Conservation (phyloP, 2,113 vertebrate species). For the Larimichthys polyactis region DNA sequence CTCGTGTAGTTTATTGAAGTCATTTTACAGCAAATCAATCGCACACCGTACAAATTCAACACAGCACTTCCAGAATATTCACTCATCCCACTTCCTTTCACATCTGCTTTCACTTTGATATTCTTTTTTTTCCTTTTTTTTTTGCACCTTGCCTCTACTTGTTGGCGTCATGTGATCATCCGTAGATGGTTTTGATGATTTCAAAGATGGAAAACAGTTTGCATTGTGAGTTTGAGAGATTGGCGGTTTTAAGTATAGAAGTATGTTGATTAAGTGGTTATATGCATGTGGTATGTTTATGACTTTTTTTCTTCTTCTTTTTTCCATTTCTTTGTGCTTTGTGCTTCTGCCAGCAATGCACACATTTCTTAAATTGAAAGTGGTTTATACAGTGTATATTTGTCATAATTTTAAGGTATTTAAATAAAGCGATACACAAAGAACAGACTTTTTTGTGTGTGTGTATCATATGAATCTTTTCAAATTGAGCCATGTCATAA, state of each 20-base stretch:
- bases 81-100: not conserved
- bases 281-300: conserved; percentile 17
- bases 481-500: not conserved
- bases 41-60: not conserved
- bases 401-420: conserved; percentile 57
- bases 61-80: not conserved
- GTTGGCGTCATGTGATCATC: not conserved
- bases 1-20: not conserved
- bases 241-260: not conserved
- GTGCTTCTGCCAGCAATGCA: not conserved
- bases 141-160: not conserved
- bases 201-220: not conserved
- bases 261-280: not conserved
- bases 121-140: not conserved
- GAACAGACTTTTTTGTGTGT: not conserved
- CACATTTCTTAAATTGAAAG: conserved; percentile 29
- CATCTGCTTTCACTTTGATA: not conserved
- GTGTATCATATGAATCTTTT: not conserved
- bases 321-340: conserved; percentile 27
- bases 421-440: conserved; percentile 61
- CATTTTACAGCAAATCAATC: not conserved
- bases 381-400: conserved; percentile 41
- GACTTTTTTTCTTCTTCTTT: not conserved
- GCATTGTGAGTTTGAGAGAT: conserved; percentile 7
- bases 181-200: not conserved